Percentiles rank a stretch among this genome's conserved stretches.
These are phyloP conservation scores for Pterocles orientalis DNA, from an alignment of 2,113 vertebrate species.

Conservation along the genomic window DNA sequence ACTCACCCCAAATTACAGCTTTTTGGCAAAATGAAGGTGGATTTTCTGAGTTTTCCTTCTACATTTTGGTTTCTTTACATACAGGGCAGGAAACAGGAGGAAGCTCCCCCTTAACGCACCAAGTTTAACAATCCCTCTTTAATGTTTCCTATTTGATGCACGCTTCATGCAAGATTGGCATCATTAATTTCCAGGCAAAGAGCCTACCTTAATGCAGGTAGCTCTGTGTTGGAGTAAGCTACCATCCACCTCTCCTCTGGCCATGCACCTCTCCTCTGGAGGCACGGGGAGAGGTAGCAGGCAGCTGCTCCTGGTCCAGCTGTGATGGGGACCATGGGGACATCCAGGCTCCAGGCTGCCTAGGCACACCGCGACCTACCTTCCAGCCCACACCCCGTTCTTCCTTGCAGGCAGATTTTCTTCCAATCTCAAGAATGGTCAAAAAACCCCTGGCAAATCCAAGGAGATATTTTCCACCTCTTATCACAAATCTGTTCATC, in stretches of 20 bases:
- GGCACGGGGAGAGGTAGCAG: accelerated
- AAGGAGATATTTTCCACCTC: not conserved
- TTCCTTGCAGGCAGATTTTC: not conserved
- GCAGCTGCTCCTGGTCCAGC: not conserved
- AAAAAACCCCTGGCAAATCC: not conserved
- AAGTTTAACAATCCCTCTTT: not conserved
- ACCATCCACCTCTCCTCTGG: accelerated
- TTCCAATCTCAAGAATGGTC: not conserved
- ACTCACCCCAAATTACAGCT: not conserved
- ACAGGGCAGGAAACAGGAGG: too few relatives aligned
- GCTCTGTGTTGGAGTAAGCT: not conserved
- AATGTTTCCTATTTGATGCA: not conserved
- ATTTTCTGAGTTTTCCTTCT: not conserved
- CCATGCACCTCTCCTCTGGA: too few relatives aligned
- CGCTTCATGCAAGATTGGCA: not conserved
- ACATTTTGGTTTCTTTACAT: not conserved
- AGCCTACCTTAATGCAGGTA: not conserved
- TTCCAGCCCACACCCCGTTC: not conserved
- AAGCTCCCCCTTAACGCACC: not conserved
- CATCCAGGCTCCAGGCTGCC: too few relatives aligned
- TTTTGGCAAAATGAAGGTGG: not conserved
- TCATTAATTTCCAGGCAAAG: not conserved
- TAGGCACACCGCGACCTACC: not conserved
- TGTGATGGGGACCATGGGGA: not conserved
- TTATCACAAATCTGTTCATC: not conserved